Percentiles rank a stretch among this genome's conserved stretches.
phyloP scores from a whole-genome alignment of 2,888 invertebrate genomes.

The Synergus itoensis region DNA sequence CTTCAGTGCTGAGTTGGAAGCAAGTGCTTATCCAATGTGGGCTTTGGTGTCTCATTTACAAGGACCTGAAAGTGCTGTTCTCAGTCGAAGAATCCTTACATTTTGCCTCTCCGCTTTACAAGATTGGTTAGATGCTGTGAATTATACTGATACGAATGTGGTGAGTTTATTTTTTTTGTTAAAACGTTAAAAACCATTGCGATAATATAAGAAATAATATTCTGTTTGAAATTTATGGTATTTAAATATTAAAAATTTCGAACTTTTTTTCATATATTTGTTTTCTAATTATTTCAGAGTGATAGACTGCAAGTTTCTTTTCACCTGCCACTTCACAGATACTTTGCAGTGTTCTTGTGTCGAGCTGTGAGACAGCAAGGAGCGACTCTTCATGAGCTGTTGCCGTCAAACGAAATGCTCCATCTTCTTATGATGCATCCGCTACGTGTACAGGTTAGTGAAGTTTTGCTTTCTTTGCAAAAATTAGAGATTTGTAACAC shows the following conservation, averaged over 20 bases:
- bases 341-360: slow-evolving; percentile 92
- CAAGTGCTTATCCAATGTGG: slow-evolving; percentile 99
- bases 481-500: neutral
- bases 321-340: slow-evolving; percentile 97
- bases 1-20: slow-evolving; percentile 98
- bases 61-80: slow-evolving; percentile 85
- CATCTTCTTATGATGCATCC: slow-evolving; percentile 94
- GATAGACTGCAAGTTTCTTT: slow-evolving; percentile 94
- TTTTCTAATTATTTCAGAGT: slow-evolving; percentile 79
- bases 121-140: slow-evolving; percentile 93
- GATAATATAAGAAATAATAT: no score
- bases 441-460: slow-evolving; percentile 92
- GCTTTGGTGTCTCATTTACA: slow-evolving; percentile 93
- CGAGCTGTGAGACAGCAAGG: slow-evolving; percentile 91
- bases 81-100: slow-evolving; percentile 87
- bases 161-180: slow-evolving; percentile 77
- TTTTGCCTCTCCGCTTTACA: slow-evolving; percentile 89
- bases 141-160: slow-evolving; percentile 84
- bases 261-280: neutral
- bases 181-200: no score
- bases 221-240: neutral
- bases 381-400: slow-evolving; percentile 86
- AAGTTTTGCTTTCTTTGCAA: neutral
- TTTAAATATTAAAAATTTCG: neutral
- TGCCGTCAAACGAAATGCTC: slow-evolving; percentile 89